Evolutionary conservation across 1,140 invertebrate genomes (phyloP), one percentile per base, ranked within the genome.

Genomic region (Drosophila pruinosa): DNA sequence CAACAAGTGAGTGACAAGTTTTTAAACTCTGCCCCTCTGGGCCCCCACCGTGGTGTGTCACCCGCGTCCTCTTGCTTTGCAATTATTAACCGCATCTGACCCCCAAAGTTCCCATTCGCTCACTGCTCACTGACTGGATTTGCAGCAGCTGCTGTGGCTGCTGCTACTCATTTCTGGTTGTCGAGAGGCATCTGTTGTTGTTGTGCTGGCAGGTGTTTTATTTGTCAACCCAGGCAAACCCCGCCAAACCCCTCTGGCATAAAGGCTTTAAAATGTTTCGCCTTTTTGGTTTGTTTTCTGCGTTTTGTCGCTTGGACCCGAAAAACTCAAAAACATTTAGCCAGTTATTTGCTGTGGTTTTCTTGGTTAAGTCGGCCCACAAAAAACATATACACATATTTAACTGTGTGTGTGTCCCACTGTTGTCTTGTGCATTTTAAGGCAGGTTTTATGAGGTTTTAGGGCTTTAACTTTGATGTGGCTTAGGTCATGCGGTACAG

Each of bases 31-130:
- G 19, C 38, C 31, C 12, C 19, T 10, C 26, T 50, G 7, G 6
- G 39, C 4, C 43, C 15, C 45, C 14, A 24, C n/a, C n/a, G n/a
- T n/a, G n/a, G n/a, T n/a, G n/a, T n/a, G n/a, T n/a, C n/a, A 39
- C 58, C 39, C 53, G 68, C n/a, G 17, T 36, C 45, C 58, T 53
- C 38, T 59, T 64, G 65, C 65, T 74, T 58, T 52, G 58, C 82
- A 88, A 89, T 88, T 88, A 88, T 89, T 88, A 88, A 88, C 83
- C 83, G 75, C 75, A 88, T 67, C 53, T 72, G 68, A 48, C 36
- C 50, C 48, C 62, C 62, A n/a, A n/a, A 39, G 34, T 12, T 54
- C 14, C 19, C 26, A n/a, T 52, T 54, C 5, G 19, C n/a, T 15
- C 19, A 19, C 21, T 41, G 8, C 19, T 7, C 10, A 1, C 26